Base-by-base conservation (phyloP, 2,888 invertebrate genomes). In the Chrysomela aeneicollis region DNA sequence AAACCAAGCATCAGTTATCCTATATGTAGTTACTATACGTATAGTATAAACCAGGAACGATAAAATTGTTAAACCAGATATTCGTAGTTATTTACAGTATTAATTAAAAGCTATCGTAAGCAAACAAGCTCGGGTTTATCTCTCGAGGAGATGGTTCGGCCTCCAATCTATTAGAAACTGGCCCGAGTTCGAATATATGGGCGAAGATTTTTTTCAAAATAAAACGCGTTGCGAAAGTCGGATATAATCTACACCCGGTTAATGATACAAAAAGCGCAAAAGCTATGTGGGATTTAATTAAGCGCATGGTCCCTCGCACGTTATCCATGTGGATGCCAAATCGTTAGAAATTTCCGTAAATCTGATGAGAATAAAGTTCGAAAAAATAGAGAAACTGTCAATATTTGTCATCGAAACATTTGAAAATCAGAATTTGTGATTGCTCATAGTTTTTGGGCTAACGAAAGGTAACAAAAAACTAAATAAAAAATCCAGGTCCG, bases 191-290 rank as follows among this genome's bases (percentile, higher is more conserved):
- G 42, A 6, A 64, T 22, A 51, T 57, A 55, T 50, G 60, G 49
- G 54, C 46, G 35, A 21, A 21, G 26, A 50, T 66, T 62, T 64
- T 58, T 63, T 64, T 62, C 37, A 35, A 59, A 58, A 66, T 60
- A 61, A 63, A 60, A 60, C 54, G 59, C 49, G 53, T 64, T 52
- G 67, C 59, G 55, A 64, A 62, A 66, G 62, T 69, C 64, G 67
- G 70, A 68, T 71, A 67, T 66, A 64, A 73, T 71, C 71, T 71
- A 61, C 69, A 63, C 69, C 64, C 63, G 64, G 63, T 68, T 71
- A 73, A 73, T 71, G 73, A 73, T 63, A 64, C 60, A 70, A 69
- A 71, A 70, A 71, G 64, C 52, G 50, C 63, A 67, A 70, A 66
- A 59, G 22, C 37, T 18, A 26, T 47, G 47, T 26, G 57, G 37